Conservation (phyloP, 2,113 vertebrate species). For the Baryphthengus martii region DNA sequence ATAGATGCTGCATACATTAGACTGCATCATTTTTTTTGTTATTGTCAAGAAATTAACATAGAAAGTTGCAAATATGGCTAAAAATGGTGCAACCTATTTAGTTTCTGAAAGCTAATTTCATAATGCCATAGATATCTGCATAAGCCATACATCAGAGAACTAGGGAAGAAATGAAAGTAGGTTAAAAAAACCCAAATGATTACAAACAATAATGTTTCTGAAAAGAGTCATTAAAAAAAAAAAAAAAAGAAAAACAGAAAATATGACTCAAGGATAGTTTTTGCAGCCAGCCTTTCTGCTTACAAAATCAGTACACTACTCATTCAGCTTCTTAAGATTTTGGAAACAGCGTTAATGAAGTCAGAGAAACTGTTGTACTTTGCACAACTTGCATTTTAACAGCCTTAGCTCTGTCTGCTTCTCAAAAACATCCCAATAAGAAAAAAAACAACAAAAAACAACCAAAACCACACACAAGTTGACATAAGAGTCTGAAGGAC, state of each 20-base stretch:
- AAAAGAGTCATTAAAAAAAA: neutral
- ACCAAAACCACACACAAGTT: neutral
- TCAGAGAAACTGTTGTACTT: neutral
- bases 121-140: neutral
- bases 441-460: neutral
- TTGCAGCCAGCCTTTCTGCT: neutral
- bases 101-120: slow-evolving; percentile 24
- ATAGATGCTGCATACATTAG: neutral
- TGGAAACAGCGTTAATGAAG: neutral
- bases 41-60: neutral
- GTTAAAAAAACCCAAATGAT: neutral
- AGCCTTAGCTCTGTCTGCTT: neutral
- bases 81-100: neutral
- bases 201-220: neutral
- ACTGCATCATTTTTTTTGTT: neutral
- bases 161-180: neutral
- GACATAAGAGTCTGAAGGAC: neutral
- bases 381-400: neutral
- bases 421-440: neutral
- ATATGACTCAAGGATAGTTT: neutral
- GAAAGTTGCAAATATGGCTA: neutral
- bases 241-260: neutral
- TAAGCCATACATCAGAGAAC: slow-evolving; percentile 13
- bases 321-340: neutral
- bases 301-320: neutral